Conservation (phyloP, 2,888 invertebrate species). For the Frankliniella intonsa region DNA sequence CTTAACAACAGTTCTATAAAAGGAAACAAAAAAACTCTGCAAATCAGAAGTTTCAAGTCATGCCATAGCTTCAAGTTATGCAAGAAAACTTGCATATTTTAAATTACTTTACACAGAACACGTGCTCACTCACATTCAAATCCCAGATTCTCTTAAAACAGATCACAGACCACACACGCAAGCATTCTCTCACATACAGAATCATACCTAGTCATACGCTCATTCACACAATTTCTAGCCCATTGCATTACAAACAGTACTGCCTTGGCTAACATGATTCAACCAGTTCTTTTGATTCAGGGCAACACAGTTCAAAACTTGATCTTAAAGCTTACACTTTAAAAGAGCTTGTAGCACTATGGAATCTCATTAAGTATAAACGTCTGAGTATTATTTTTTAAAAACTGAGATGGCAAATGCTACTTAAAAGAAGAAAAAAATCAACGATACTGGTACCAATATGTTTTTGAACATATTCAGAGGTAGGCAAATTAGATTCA, state of each 20-base stretch:
- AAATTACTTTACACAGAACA: neutral
- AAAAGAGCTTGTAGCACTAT: neutral
- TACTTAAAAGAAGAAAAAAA: neutral
- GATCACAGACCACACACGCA: conserved; percentile 9
- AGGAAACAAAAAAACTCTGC: neutral
- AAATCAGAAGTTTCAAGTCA: neutral
- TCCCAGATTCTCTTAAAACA: neutral
- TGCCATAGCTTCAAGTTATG: neutral
- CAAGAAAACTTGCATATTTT: neutral
- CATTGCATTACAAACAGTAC: neutral
- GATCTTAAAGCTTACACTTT: conserved; percentile 3
- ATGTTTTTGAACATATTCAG: conserved; percentile 14
- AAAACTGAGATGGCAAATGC: neutral
- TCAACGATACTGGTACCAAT: conserved; percentile 16
- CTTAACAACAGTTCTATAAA: neutral
- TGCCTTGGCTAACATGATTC: neutral
- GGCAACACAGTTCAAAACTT: neutral
- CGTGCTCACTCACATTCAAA: conserved; percentile 15
- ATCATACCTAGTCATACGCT: neutral
- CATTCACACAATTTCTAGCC: neutral
- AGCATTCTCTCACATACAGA: conserved; percentile 1
- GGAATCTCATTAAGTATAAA: conserved; percentile 27
- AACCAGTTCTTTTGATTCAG: neutral
- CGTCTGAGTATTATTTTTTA: neutral
- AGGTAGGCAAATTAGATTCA: conserved; percentile 8